These are phyloP conservation scores for Alloplasta piceator DNA, from an alignment of 2,888 invertebrate species.

Conservation along the genomic window DNA sequence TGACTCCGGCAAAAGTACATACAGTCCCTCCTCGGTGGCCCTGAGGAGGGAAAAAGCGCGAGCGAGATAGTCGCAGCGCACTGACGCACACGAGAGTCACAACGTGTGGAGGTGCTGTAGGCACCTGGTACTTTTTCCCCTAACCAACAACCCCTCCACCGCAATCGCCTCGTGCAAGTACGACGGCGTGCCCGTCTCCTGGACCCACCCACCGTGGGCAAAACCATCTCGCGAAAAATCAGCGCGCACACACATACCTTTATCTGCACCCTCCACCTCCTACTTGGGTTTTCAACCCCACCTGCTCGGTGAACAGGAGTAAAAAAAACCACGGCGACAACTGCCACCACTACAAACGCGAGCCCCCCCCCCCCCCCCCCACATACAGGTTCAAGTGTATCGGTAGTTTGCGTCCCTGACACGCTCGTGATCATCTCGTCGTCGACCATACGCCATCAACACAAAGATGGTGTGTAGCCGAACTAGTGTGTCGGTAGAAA, in stretches of 20 bases:
- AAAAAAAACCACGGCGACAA: slow-evolving; percentile 81
- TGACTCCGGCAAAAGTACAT: not conserved
- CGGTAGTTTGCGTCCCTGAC: slow-evolving; percentile 2
- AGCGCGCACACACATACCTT: slow-evolving; percentile 72
- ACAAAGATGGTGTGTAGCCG: not conserved
- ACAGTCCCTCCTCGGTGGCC: not conserved
- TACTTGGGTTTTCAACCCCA: slow-evolving; percentile 37
- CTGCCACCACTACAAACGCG: slow-evolving; percentile 71
- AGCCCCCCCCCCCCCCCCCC: not conserved
- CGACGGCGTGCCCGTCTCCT: slow-evolving; percentile 74
- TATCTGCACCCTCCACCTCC: not conserved
- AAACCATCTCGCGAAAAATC: slow-evolving; percentile 81
- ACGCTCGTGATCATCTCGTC: slow-evolving; percentile 33
- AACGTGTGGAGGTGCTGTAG: slow-evolving; percentile 74
- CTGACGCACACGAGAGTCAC: not conserved
- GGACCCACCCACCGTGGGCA: slow-evolving; percentile 81
- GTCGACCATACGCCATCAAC: slow-evolving; percentile 26
- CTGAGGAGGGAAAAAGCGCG: slow-evolving; percentile 46
- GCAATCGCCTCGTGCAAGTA: slow-evolving; percentile 69
- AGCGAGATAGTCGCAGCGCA: slow-evolving; percentile 54
- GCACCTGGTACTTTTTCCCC: slow-evolving; percentile 71
- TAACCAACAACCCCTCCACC: slow-evolving; percentile 45
- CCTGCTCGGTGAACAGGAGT: slow-evolving; percentile 65
- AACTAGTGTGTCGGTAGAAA: not conserved
- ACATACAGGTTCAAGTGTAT: not conserved